Evolutionary conservation across 2,797 vertebrate species (phyloP), one percentile per base, ranked within the genome.

Genomic region (Gobio occitaniae): DNA sequence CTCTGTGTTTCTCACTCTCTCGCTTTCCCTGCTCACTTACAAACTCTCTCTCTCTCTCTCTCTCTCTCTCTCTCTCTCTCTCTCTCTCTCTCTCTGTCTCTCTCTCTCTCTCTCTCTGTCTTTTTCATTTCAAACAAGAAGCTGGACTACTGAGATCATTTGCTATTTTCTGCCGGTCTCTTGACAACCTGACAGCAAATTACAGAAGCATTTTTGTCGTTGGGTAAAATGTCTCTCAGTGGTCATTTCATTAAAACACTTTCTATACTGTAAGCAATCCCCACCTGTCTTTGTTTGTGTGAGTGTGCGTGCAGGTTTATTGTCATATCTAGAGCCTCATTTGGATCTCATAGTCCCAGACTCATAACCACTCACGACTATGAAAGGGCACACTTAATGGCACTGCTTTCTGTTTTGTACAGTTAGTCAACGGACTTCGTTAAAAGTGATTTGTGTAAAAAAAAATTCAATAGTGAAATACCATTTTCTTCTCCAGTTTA

Each of bases 121-220:
- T 5, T 48, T 56, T 75, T 83, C 13, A 54, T 47, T 82, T 84
- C 19, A 87, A 82, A 85, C 78, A 84, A 77, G 85, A 17, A 82
- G 82, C 81, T 50, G 38, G 76, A 84, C 86, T 71, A 71, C 85
- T 70, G 84, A 83, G 88, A 87, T 89, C 69, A 83, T 88, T 89
- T 89, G 84, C 88, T 84, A 68, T 87, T 87, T 87, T 85, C 86
- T 82, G 52, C 65, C 48, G 17, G n/a, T 78, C 65, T 89, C 84
- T 76, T 88, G 86, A 88, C 89, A 90, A 71, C 66, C 41, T 90
- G 89, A 88, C 86, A 89, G 87, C 87, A 91, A 90, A 91, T 91
- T 91, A 91, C 78, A 38, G 86, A 25, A 83, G 61, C 84, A 84
- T 84, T 89, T 84, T 74, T 80, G 66, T 82, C 38, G 56, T 48